Percentiles rank a stretch among this genome's conserved stretches.
phyloP scores from a whole-genome alignment of 2,888 invertebrate species.

The Apeira syringaria region DNA sequence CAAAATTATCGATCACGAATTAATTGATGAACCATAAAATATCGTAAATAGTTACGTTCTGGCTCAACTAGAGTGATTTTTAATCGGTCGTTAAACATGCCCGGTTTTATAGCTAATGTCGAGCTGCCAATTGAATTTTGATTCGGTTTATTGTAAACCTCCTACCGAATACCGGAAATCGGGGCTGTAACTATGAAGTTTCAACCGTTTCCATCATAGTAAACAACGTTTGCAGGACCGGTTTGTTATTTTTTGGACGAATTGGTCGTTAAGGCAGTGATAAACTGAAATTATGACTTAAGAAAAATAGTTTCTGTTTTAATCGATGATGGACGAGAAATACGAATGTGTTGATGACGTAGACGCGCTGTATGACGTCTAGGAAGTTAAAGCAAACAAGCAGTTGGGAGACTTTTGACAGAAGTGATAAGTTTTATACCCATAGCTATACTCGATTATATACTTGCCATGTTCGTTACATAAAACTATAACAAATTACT shows the following conservation, averaged over 20 bases:
- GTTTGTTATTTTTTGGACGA: conserved; percentile 19
- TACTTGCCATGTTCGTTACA: too few relatives aligned
- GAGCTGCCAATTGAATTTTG: conserved; percentile 32
- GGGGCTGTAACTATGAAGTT: conserved; percentile 17
- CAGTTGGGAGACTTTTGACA: too few relatives aligned
- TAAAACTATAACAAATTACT: too few relatives aligned
- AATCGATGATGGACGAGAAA: too few relatives aligned
- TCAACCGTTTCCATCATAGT: conserved; percentile 20
- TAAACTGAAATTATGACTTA: conserved; percentile 10
- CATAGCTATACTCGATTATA: too few relatives aligned
- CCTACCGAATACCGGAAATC: conserved; percentile 24
- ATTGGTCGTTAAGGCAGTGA: conserved; percentile 17
- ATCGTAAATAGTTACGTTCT: conserved; percentile 39
- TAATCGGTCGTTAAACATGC: conserved; percentile 53
- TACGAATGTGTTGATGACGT: too few relatives aligned
- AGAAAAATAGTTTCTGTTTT: background rate
- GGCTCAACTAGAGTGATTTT: conserved; percentile 48
- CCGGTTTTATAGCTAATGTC: conserved; percentile 39
- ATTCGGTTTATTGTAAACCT: conserved; percentile 29
- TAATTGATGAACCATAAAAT: conserved; percentile 55
- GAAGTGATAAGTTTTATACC: too few relatives aligned
- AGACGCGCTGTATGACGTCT: too few relatives aligned
- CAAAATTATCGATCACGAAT: conserved; percentile 41
- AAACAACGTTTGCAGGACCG: conserved; percentile 13
- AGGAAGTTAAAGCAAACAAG: too few relatives aligned